Evolutionary conservation across 1,140 invertebrate genomes (phyloP), one percentile per base, ranked within the genome.

Genomic region (Periplaneta americana): DNA sequence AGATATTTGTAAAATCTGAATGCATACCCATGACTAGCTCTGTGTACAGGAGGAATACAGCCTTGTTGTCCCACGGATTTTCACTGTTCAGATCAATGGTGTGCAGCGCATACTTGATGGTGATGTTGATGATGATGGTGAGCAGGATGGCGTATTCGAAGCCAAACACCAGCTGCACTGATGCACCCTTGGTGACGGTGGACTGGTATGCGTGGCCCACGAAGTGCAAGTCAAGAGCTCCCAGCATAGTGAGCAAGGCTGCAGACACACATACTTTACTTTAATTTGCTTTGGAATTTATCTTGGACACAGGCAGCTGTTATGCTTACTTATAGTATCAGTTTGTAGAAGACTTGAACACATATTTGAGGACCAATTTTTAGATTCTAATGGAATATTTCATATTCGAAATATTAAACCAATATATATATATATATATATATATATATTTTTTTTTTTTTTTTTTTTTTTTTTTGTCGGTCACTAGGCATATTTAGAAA

Each of bases 1-100:
- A n/a, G n/a, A n/a, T n/a, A n/a, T n/a, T n/a, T 15, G 18, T 8
- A 9, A 39, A 34, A 33, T n/a, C n/a, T 17, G 34, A 78, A 39
- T 28, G 48, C 91, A 95, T 95, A 89, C 98, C 98, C 89, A 99
- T 97, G 31, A 98, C 91, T 75, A 99, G 91, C 90, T 99, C 99
- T 22, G 98, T 97, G 85, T 99, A 99, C 0, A 99, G 90, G 22
- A 99, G 88, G 86, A 98, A 99, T 2, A 99, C 98, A 18, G 98
- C 98, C 89, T 99, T 99, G 87, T 98, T 98, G 87, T 99, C 99
- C 99, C 99, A 99, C 10, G 98, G 98, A 82, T 96, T 97, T 86
- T 99, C 97, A 88, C 96, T 97, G 85, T 97, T 95, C 66, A 98
- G 91, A 88, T 99, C 98, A 80, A 98, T 93, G 0, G 96, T 94